A percentile compares a stretch with the other conserved stretches of the same genome.
Conservation (phyloP, 2,797 vertebrate genomes). For the Lutjanus argentimaculatus region DNA sequence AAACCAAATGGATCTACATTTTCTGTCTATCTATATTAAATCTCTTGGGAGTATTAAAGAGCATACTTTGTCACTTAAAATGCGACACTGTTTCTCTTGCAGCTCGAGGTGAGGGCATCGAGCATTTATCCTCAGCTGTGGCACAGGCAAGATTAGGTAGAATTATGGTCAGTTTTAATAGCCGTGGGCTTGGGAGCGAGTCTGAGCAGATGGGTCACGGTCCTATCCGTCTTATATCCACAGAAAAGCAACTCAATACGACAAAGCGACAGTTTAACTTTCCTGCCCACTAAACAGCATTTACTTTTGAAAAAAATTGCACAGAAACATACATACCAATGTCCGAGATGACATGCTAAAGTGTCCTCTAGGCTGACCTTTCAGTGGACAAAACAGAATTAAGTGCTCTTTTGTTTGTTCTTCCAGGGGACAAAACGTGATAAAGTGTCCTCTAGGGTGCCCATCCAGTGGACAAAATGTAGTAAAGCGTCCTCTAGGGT, state of each 20-base stretch:
- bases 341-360: no score
- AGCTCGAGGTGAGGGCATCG: slow-evolving; percentile 58
- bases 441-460: no score
- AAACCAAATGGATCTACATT: neutral
- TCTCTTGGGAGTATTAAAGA: slow-evolving; percentile 33
- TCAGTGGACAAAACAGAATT: no score
- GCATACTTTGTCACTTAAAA: slow-evolving; percentile 50
- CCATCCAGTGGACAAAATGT: no score
- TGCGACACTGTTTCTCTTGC: slow-evolving; percentile 64
- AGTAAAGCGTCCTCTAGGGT: no score
- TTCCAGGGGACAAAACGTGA: no score
- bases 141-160: slow-evolving; percentile 80
- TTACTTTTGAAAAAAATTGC: slow-evolving; percentile 8
- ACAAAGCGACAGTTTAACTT: neutral
- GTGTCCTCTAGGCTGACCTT: no score
- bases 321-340: neutral
- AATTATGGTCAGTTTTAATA: slow-evolving; percentile 75
- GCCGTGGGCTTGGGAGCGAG: slow-evolving; percentile 47
- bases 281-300: neutral
- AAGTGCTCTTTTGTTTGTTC: no score
- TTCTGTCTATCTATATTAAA: slow-evolving; percentile 44
- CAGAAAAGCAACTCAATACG: neutral
- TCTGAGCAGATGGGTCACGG: slow-evolving; percentile 49
- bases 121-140: slow-evolving; percentile 63
- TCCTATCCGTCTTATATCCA: slow-evolving; percentile 52